A percentile compares a stretch with the other conserved stretches of the same genome.
These are phyloP conservation scores for Ellobius talpinus DNA, from an alignment of 2,113 vertebrate genomes.

Conservation along the genomic window DNA sequence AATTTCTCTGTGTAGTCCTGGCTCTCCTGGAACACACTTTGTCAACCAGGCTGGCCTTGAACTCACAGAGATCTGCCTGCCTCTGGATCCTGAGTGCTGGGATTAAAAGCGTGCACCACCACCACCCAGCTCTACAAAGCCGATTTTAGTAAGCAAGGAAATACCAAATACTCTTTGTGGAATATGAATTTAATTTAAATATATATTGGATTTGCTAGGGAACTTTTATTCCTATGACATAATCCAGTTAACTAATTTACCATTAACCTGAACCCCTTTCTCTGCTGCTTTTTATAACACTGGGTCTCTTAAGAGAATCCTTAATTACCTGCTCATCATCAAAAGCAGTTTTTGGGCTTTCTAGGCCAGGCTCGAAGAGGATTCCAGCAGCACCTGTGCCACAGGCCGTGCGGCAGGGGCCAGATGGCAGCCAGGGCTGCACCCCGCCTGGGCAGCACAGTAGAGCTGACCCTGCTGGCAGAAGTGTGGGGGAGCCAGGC, in stretches of 20 bases:
- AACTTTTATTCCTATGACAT: conserved; percentile 19
- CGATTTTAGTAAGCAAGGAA: neutral
- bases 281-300: neutral
- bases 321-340: neutral
- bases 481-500: too few relatives aligned
- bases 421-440: too few relatives aligned
- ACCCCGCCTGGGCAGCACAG: too few relatives aligned
- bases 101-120: neutral
- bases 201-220: neutral
- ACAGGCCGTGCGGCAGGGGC: too few relatives aligned
- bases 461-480: too few relatives aligned
- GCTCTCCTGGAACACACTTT: too few relatives aligned
- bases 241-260: conserved; percentile 34
- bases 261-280: conserved; percentile 30
- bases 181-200: conserved; percentile 45
- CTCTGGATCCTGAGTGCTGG: neutral
- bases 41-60: neutral
- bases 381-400: too few relatives aligned
- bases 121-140: neutral
- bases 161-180: neutral
- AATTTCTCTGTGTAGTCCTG: too few relatives aligned
- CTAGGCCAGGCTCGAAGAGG: neutral
- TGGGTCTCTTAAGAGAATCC: neutral
- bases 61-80: neutral
- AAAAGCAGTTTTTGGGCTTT: neutral